phyloP scores from a whole-genome alignment of 2,113 vertebrate genomes.

The Rhadina sibilatrix region DNA sequence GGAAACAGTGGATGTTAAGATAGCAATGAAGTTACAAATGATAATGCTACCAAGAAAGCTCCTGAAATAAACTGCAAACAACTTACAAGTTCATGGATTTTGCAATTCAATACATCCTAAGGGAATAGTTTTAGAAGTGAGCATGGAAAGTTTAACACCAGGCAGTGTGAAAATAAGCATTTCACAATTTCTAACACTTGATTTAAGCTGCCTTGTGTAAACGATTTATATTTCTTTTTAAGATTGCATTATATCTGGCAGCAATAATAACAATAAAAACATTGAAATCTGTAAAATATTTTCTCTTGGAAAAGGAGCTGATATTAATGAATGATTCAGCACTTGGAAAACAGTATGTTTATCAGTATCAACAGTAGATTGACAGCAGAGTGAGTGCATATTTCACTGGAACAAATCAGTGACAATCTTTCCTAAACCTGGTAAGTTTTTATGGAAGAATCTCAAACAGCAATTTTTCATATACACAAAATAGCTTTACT shows the following conservation, averaged over 20 bases:
- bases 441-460: background rate
- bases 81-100: background rate
- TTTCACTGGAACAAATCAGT: background rate
- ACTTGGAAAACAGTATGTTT: background rate
- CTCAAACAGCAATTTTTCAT: background rate
- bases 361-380: background rate
- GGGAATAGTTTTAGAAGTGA: constrained; percentile 10
- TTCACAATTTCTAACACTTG: background rate
- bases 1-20: background rate
- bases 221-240: background rate
- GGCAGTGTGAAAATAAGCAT: background rate
- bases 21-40: background rate
- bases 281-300: background rate
- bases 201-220: background rate
- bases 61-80: background rate
- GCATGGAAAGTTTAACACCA: background rate
- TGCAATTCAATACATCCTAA: background rate
- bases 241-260: background rate
- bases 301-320: background rate
- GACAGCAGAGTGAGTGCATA: background rate
- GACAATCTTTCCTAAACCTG: background rate
- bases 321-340: background rate
- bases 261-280: background rate
- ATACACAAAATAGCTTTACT: background rate
- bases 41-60: background rate